Evolutionary conservation across 2,113 vertebrate genomes (phyloP), one percentile per base, ranked within the genome.

Genomic region (Rhagologus leucostigma): DNA sequence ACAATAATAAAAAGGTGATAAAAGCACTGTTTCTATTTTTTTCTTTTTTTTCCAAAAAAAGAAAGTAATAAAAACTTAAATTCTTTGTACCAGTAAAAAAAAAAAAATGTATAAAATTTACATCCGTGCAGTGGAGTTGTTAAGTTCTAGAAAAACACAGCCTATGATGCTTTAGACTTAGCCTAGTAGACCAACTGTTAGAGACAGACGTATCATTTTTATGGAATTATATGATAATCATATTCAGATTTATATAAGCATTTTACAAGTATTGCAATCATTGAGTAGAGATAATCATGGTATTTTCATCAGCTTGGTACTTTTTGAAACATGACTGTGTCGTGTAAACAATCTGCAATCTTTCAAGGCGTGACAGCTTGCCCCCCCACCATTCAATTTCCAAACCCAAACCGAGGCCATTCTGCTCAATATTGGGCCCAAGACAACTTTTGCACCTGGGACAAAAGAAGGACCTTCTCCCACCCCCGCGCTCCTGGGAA

Each of bases 41-140:
- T 98, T 97, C 98, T 98, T 98, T 97, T 98, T 98, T 98, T 99
- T 99, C 98, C 97, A 97, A 98, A 98, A 98, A 98, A 98, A 98
- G 97, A 98, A 98, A 98, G 97, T 98, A 98, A 98, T 98, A 97
- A 98, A 98, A 98, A 98, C 98, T 98, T 98, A 97, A 98, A 98
- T 98, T 98, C 97, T 98, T 98, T 98, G 98, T 98, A 98, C 98
- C 97, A 97, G 98, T 98, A 96, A 97, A 97, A 97, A 97, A 98
- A 97, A 97, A 98, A 97, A 98, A 97, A 98, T 98, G 98, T 99
- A 99, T 98, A 98, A 98, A 98, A 98, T 98, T 99, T 99, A 98
- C 98, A 98, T 98, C 98, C 97, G 99, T 99, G 99, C 98, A 98
- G 98, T 99, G 98, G 98, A 98, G 98, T 99, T 99, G 98, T 98